phyloP scores from a whole-genome alignment of 2,797 vertebrate species.

The Sebastes hubbsi region DNA sequence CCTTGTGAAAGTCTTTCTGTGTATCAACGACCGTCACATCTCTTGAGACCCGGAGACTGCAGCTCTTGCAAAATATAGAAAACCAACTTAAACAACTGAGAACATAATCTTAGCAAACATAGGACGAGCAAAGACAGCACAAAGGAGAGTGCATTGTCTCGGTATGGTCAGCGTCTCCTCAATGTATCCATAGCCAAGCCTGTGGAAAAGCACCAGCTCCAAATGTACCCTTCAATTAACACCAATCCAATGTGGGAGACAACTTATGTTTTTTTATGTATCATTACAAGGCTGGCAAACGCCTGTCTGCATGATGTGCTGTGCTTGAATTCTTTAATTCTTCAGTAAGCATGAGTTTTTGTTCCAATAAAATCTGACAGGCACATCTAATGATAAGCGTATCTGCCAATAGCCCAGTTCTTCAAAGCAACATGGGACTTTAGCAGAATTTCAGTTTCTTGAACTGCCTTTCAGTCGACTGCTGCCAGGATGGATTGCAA shows the following conservation, averaged over 20 bases:
- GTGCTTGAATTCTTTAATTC: constrained; percentile 54
- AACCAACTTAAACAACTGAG: constrained; percentile 36
- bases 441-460: constrained; percentile 56
- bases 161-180: constrained; percentile 16
- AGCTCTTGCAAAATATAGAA: constrained; percentile 46
- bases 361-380: constrained; percentile 74
- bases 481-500: constrained; percentile 55
- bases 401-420: constrained; percentile 70
- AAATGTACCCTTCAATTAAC: constrained; percentile 46
- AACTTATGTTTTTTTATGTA: constrained; percentile 59
- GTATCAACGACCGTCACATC: constrained; percentile 44
- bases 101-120: constrained; percentile 27
- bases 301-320: constrained; percentile 47
- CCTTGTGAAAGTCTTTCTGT: constrained; percentile 59
- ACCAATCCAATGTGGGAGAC: constrained; percentile 57
- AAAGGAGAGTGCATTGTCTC: neutral
- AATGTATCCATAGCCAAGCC: constrained; percentile 15
- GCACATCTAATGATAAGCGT: constrained; percentile 70
- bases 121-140: constrained; percentile 1
- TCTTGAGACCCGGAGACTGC: constrained; percentile 47
- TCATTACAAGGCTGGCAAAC: constrained; percentile 59
- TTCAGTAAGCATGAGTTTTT: constrained; percentile 51
- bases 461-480: constrained; percentile 46
- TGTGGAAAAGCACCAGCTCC: constrained; percentile 25
- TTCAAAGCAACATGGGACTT: constrained; percentile 67